Percentiles rank a stretch among this genome's conserved stretches.
Conservation (phyloP, 2,888 invertebrate species). For the Dynastes tityus region DNA sequence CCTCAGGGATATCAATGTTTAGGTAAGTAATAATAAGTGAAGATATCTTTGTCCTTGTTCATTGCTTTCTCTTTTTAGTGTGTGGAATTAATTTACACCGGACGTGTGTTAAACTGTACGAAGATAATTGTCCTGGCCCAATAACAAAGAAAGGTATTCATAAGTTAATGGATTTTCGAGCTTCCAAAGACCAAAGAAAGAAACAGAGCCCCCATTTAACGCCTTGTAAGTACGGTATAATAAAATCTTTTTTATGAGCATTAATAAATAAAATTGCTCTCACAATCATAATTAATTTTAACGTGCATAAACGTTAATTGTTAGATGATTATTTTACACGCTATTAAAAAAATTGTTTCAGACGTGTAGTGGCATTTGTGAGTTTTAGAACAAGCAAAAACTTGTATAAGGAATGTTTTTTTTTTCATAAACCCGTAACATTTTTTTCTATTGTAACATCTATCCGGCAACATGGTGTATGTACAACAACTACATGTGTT, state of each 20-base stretch:
- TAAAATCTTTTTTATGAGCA: not conserved
- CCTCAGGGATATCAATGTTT: slow-evolving; percentile 97
- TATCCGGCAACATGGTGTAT: too few species aligned
- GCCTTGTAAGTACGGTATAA: slow-evolving; percentile 67
- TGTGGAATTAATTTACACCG: slow-evolving; percentile 70
- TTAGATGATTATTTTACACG: too few species aligned
- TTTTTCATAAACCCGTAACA: too few species aligned
- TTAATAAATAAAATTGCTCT: too few species aligned
- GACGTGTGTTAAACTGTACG: slow-evolving; percentile 68
- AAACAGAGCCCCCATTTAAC: slow-evolving; percentile 70
- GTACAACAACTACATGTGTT: too few species aligned
- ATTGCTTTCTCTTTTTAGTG: slow-evolving; percentile 57
- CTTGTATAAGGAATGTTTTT: too few species aligned
- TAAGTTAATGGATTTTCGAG: slow-evolving; percentile 66
- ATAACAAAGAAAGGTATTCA: slow-evolving; percentile 67
- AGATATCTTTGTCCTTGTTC: not conserved
- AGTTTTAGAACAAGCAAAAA: too few species aligned
- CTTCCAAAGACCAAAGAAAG: slow-evolving; percentile 66
- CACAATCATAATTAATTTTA: too few species aligned
- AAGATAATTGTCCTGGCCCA: slow-evolving; percentile 69
- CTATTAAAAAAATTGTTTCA: too few species aligned
- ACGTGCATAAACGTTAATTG: too few species aligned
- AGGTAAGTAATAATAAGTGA: slow-evolving; percentile 76
- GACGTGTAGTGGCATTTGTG: too few species aligned
- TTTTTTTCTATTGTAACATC: too few species aligned